These are phyloP conservation scores for Hephaestus fuliginosus DNA, from an alignment of 2,797 vertebrate species.

Conservation along the genomic window DNA sequence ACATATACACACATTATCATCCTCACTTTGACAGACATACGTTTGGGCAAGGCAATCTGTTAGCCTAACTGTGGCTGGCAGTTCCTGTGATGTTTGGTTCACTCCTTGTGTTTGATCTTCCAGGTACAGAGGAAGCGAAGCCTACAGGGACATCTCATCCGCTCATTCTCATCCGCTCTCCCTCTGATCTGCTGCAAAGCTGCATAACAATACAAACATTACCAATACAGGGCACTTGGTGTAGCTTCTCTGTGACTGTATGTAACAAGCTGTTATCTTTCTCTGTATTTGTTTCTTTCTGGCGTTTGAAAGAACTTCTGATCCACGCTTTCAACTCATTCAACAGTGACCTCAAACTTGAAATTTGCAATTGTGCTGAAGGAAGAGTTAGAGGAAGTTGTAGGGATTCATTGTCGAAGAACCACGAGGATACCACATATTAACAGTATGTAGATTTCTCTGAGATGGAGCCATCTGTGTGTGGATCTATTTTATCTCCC, in stretches of 20 bases:
- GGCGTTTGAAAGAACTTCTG: neutral
- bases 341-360: too few species aligned
- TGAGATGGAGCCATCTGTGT: neutral
- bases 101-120: conserved; percentile 74
- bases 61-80: conserved; percentile 74
- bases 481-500: neutral
- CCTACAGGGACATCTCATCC: conserved; percentile 66
- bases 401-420: neutral
- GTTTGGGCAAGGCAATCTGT: conserved; percentile 72
- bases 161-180: conserved; percentile 59
- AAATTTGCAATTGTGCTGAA: too few species aligned
- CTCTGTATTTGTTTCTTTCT: conserved; percentile 8
- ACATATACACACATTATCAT: conserved; percentile 14
- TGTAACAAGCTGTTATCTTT: conserved; percentile 25
- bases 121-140: conserved; percentile 73
- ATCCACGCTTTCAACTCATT: conserved; percentile 1
- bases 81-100: conserved; percentile 72
- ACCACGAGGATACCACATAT: neutral
- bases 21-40: conserved; percentile 64
- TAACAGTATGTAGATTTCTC: neutral
- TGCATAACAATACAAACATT: conserved; percentile 55
- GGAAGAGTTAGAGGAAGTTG: neutral
- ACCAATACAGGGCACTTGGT: neutral
- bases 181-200: conserved; percentile 67
- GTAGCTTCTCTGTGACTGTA: conserved; percentile 17